phyloP scores from a whole-genome alignment of 2,888 invertebrate genomes.

The Andrena praecox region DNA sequence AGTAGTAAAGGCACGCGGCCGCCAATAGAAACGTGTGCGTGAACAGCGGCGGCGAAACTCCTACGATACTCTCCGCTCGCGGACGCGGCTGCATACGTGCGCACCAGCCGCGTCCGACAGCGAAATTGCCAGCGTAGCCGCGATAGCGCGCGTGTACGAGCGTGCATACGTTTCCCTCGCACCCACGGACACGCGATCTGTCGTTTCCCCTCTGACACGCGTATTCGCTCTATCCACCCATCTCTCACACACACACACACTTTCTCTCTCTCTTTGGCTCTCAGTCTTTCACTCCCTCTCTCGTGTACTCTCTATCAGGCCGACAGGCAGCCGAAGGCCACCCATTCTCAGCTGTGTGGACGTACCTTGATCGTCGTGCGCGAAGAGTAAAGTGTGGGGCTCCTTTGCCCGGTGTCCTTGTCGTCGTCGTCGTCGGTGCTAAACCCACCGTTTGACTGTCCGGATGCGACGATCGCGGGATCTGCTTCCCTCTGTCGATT shows the following conservation, averaged over 20 bases:
- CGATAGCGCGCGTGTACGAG: background rate
- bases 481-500: slow-evolving; percentile 41
- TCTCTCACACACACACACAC: background rate
- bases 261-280: slow-evolving; percentile 1
- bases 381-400: slow-evolving; percentile 75
- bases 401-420: slow-evolving; percentile 77
- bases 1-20: slow-evolving; percentile 9
- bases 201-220: slow-evolving; percentile 50
- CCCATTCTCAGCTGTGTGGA: slow-evolving; percentile 67
- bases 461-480: slow-evolving; percentile 61
- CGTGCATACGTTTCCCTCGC: slow-evolving; percentile 15
- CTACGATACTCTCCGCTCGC: slow-evolving; percentile 15
- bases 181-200: slow-evolving; percentile 44
- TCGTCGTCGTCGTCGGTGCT: slow-evolving; percentile 74
- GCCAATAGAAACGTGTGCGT: background rate
- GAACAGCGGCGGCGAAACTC: background rate
- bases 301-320: slow-evolving; percentile 57
- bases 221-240: slow-evolving; percentile 30
- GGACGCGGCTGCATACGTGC: slow-evolving; percentile 29
- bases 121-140: slow-evolving; percentile 41
- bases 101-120: background rate
- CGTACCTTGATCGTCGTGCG: slow-evolving; percentile 81
- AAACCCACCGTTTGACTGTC: slow-evolving; percentile 68
- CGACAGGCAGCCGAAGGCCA: slow-evolving; percentile 73
- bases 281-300: slow-evolving; percentile 15